phyloP scores from a whole-genome alignment of 2,888 invertebrate genomes.

The Orthosia cruda region DNA sequence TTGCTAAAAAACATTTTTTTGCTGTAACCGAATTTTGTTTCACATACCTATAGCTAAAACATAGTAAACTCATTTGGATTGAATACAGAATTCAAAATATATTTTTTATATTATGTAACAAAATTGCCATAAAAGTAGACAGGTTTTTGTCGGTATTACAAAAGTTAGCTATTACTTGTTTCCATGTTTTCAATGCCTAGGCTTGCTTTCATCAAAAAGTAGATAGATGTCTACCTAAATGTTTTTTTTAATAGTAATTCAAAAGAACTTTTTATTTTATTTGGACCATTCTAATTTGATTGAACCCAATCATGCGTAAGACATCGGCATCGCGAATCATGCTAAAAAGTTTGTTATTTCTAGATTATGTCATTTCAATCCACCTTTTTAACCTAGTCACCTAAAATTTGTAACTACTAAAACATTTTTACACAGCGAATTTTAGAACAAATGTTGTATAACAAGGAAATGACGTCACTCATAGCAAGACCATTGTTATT shows the following conservation, averaged over 20 bases:
- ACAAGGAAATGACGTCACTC: conserved; percentile 61
- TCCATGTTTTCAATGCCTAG: not conserved
- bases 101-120: too few species aligned
- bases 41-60: too few species aligned
- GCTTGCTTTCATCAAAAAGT: conserved; percentile 8
- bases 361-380: conserved; percentile 40
- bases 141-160: too few species aligned
- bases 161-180: conserved; percentile 3
- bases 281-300: not conserved
- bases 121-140: too few species aligned
- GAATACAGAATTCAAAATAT: too few species aligned
- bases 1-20: too few species aligned
- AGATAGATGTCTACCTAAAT: not conserved
- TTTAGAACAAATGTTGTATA: conserved; percentile 37
- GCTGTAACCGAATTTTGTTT: too few species aligned
- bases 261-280: conserved; percentile 12
- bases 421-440: conserved; percentile 8
- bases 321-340: conserved; percentile 23
- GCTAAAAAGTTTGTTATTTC: conserved; percentile 27
- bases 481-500: conserved; percentile 59
- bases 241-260: not conserved
- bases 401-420: conserved; percentile 1
- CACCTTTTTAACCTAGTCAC: conserved; percentile 19
- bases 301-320: conserved; percentile 31
- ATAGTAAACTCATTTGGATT: too few species aligned